These are phyloP conservation scores for Pachliopta kotzebuea DNA, from an alignment of 2,888 invertebrate genomes.

Conservation along the genomic window DNA sequence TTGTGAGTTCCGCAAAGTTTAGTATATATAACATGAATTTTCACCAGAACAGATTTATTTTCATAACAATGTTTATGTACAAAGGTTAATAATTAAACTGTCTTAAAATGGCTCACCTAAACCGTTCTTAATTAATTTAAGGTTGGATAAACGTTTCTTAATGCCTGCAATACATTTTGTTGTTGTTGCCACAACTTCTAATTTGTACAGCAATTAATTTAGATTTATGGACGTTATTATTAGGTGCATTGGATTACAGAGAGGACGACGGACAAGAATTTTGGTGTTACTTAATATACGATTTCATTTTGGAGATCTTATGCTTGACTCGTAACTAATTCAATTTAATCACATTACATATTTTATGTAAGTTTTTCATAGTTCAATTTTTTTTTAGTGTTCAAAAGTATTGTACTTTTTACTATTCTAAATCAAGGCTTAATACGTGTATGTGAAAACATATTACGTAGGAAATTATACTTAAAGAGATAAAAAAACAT, in stretches of 20 bases:
- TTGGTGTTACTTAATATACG: neutral
- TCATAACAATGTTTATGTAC: neutral
- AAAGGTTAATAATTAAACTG: constrained; percentile 3
- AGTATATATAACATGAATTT: neutral
- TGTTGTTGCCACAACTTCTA: constrained; percentile 4
- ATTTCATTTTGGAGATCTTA: too few relatives aligned
- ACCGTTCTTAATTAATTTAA: constrained; percentile 7
- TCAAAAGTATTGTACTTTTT: too few relatives aligned
- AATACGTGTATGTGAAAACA: too few relatives aligned
- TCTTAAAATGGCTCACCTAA: constrained; percentile 4
- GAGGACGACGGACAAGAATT: neutral
- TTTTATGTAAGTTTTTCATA: too few relatives aligned
- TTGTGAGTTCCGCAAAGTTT: neutral
- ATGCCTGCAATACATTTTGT: constrained; percentile 13
- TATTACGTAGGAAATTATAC: too few relatives aligned
- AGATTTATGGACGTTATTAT: neutral
- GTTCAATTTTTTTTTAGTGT: too few relatives aligned
- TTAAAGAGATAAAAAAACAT: too few relatives aligned
- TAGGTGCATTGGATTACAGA: neutral
- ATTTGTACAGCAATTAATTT: constrained; percentile 11
- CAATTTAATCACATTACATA: too few relatives aligned
- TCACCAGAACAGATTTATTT: neutral
- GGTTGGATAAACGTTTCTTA: neutral
- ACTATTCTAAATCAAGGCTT: too few relatives aligned
- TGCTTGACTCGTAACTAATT: too few relatives aligned